Evolutionary conservation across 2,888 invertebrate species (phyloP).

Genomic region (Amblyjoppa proteus): DNA sequence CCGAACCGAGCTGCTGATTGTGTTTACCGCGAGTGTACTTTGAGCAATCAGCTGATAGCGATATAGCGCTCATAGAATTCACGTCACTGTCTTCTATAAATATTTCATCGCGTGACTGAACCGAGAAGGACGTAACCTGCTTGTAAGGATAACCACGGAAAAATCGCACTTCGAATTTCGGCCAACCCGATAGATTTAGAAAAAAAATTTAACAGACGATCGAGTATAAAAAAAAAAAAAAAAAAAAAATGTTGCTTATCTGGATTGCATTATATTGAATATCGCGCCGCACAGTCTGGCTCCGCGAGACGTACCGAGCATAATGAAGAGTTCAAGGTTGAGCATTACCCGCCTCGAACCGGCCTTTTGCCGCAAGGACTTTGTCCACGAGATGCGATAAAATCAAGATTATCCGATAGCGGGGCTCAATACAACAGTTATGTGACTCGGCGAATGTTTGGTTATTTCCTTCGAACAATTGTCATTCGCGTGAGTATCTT

Average conservation of each 20-base stretch:
- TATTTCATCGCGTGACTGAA: conserved; percentile 20
- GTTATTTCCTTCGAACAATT: conserved; percentile 1
- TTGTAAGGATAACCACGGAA: background rate
- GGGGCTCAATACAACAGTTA: background rate
- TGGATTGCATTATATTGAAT: background rate
- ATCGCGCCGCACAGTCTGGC: background rate
- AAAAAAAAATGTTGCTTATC: background rate
- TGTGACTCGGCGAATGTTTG: background rate
- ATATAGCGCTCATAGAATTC: conserved; percentile 2
- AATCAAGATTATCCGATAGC: conserved; percentile 18
- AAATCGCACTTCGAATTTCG: background rate
- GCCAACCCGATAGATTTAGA: background rate
- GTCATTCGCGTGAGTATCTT: conserved; percentile 8
- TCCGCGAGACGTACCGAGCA: background rate
- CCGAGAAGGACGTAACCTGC: background rate
- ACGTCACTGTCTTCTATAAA: conserved; percentile 12
- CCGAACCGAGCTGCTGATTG: background rate
- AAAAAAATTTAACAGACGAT: background rate
- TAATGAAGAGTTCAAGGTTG: conserved; percentile 2
- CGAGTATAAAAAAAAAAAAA: too few relatives aligned
- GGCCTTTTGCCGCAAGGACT: conserved; percentile 8
- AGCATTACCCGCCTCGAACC: background rate
- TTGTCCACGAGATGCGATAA: background rate
- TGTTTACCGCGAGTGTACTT: background rate
- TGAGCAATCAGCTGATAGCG: conserved; percentile 1